Evolutionary conservation across 2,797 vertebrate genomes (phyloP), one percentile per base, ranked within the genome.

Genomic region (Lepilemur ruficaudatus): DNA sequence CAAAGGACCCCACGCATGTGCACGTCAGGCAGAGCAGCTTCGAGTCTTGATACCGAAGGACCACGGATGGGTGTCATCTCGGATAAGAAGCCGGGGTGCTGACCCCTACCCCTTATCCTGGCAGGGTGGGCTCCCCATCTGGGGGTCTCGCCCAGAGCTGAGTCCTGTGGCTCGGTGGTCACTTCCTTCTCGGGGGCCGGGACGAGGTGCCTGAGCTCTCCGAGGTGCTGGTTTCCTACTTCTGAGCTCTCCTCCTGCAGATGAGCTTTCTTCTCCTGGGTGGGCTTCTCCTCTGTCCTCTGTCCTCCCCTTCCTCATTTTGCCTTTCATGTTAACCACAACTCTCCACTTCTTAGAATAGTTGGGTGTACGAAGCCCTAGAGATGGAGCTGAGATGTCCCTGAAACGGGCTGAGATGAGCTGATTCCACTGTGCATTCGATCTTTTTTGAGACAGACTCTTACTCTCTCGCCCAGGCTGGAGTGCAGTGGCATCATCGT

Each of bases 171-270:
- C 43, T 76, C 12, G 8, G 7, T 1, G 17, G 10, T 17, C 7
- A 1, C n/a, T 7, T 22, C n/a, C 10, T 17, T 22, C 35, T 76
- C 17, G 0, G 43, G 7, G n/a, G 46, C 70, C 11, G 0, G 72
- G 4, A 10, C 2, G 7, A 15, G 3, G 15, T 3, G n/a, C n/a
- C 57, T 30, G 0, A 0, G 15, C 32, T 23, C 23, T 12, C 41
- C 6, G 13, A 2, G 11, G 30, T 32, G n/a, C 32, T 3, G 1
- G 0, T 2, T 23, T 32, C 57, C 18, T 22, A 3, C 25, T 12
- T 41, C 12, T 22, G 23, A 30, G 7, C 2, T 32, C 57, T 30
- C 7, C 4, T 52, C 20, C 46, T 65, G n/a, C 28, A 10, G 25
- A 41, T 9, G 9, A 32, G 59, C 12, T 5, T 11, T 7, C 15